phyloP scores from a whole-genome alignment of 30 jellyfish, hydroid and myxozoan species.

The Aurelia coerulea region DNA sequence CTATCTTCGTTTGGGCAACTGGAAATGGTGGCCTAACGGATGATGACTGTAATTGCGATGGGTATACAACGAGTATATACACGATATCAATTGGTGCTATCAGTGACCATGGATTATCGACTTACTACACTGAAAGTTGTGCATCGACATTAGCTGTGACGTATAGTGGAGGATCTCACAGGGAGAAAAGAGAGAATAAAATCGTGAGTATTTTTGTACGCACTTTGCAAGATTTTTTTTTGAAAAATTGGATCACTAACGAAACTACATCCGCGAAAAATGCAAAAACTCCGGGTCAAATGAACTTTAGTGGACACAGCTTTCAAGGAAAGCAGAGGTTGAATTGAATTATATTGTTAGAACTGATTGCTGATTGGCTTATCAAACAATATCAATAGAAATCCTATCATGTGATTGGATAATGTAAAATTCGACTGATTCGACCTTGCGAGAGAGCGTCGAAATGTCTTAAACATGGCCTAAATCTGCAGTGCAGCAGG shows the following conservation, averaged over 20 bases:
- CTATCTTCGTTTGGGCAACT: slow-evolving; percentile 99
- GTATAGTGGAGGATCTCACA: slow-evolving; percentile 99
- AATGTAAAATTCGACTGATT: too few species aligned
- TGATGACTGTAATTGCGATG: slow-evolving; percentile 99
- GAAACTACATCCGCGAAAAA: too few species aligned
- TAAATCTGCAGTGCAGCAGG: too few species aligned
- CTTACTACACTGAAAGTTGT: slow-evolving; percentile 99
- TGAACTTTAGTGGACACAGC: too few species aligned
- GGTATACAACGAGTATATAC: slow-evolving; percentile 97
- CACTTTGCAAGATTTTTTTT: background rate
- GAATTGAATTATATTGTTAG: too few species aligned
- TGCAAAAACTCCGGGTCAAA: too few species aligned
- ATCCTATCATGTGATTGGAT: too few species aligned
- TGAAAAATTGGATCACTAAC: background rate
- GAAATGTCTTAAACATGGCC: too few species aligned
- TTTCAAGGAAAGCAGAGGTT: too few species aligned
- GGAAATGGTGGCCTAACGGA: slow-evolving; percentile 99
- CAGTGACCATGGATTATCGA: slow-evolving; percentile 99
- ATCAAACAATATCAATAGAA: too few species aligned
- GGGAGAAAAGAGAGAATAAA: slow-evolving; percentile 97
- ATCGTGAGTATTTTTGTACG: slow-evolving; percentile 67
- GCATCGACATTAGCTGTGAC: slow-evolving; percentile 99
- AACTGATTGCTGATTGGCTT: too few species aligned
- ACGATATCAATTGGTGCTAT: slow-evolving; percentile 97
- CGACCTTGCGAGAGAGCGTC: too few species aligned